phyloP scores from a whole-genome alignment of 2,888 invertebrate species.

The Ophion slaviceki region DNA sequence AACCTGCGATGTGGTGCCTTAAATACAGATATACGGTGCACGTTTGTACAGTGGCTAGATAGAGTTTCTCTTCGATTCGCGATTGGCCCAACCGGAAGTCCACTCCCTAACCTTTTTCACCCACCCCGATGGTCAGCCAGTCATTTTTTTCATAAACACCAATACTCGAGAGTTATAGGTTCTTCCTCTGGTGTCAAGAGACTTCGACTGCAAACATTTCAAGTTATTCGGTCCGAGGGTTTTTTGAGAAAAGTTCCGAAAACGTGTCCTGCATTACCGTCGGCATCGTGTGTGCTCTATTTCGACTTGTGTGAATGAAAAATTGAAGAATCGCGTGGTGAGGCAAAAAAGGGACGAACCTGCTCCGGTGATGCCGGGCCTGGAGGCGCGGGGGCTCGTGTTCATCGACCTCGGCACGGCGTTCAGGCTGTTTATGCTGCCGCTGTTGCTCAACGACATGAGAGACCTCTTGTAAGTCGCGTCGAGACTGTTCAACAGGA shows the following conservation, averaged over 20 bases:
- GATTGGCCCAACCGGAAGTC: background rate
- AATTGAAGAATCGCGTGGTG: background rate
- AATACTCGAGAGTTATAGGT: background rate
- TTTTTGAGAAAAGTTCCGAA: background rate
- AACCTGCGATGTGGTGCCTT: too few relatives aligned
- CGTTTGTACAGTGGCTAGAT: background rate
- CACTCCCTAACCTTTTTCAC: background rate
- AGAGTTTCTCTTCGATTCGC: background rate
- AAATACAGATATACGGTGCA: too few relatives aligned
- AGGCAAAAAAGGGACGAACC: constrained; percentile 77
- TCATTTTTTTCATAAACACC: background rate
- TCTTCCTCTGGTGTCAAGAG: background rate
- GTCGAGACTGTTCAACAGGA: constrained; percentile 92
- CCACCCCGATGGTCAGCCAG: background rate
- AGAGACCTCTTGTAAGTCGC: constrained; percentile 89
- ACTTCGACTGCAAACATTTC: background rate
- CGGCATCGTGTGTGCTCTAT: too few relatives aligned
- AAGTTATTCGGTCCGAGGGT: background rate
- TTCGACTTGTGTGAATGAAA: background rate
- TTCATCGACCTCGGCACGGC: constrained; percentile 82
- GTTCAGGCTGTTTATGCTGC: constrained; percentile 85
- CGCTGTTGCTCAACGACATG: constrained; percentile 86
- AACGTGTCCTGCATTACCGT: background rate
- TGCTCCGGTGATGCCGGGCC: constrained; percentile 83
- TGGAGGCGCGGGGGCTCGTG: constrained; percentile 81